These are phyloP conservation scores for Thecophora atra DNA, from an alignment of 2,888 invertebrate genomes.

Conservation along the genomic window DNA sequence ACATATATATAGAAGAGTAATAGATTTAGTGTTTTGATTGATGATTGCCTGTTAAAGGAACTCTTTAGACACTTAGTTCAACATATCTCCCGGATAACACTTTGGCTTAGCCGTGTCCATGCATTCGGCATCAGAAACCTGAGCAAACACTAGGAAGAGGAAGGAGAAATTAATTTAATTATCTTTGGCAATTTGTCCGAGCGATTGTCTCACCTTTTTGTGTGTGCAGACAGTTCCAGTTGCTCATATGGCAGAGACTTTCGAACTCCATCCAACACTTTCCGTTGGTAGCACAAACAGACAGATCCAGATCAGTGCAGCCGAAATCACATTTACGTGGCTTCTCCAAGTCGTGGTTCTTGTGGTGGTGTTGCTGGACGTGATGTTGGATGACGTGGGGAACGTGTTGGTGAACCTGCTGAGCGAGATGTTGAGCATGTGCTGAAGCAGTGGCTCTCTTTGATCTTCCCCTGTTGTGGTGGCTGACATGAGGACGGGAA, in stretches of 20 bases:
- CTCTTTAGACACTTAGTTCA: background rate
- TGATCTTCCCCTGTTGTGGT: background rate
- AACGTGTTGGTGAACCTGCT: slow-evolving; percentile 42
- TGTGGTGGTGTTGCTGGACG: background rate
- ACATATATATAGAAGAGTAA: too few species aligned
- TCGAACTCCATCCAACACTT: slow-evolving; percentile 51
- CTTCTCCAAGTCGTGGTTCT: slow-evolving; percentile 4
- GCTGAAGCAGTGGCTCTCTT: slow-evolving; percentile 16
- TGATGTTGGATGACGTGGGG: slow-evolving; percentile 37
- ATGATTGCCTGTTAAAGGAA: background rate
- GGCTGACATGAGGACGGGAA: background rate
- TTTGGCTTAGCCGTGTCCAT: slow-evolving; percentile 44
- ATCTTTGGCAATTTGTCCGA: background rate
- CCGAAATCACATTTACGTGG: slow-evolving; percentile 50
- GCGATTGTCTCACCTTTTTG: slow-evolving; percentile 52
- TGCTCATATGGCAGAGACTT: slow-evolving; percentile 51
- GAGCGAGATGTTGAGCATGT: slow-evolving; percentile 42
- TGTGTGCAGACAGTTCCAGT: slow-evolving; percentile 55
- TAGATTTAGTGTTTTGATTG: background rate
- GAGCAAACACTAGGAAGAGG: slow-evolving; percentile 46
- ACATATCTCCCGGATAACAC: slow-evolving; percentile 36
- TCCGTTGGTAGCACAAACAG: slow-evolving; percentile 51
- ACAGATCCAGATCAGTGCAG: slow-evolving; percentile 48
- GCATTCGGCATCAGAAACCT: slow-evolving; percentile 52
- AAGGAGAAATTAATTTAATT: background rate